Conservation (phyloP, 2,113 vertebrate species). For the Gnathonemus echidnorhynchus region DNA sequence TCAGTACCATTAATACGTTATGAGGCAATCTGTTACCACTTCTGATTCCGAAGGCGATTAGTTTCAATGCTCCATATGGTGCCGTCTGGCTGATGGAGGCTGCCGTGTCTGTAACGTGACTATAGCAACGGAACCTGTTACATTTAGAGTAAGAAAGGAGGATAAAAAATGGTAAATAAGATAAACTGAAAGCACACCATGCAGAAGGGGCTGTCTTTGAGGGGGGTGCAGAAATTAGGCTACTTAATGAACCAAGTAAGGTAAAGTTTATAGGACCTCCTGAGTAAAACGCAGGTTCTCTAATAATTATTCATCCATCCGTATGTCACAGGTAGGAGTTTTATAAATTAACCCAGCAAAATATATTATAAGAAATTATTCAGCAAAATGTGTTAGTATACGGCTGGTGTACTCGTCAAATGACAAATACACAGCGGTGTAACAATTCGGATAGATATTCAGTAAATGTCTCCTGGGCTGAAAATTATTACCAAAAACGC, state of each 20-base stretch:
- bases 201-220: background rate
- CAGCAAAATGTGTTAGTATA: background rate
- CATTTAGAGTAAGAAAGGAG: background rate
- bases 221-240: background rate
- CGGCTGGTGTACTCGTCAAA: background rate
- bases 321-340: background rate
- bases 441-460: background rate
- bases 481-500: background rate
- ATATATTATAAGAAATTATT: background rate
- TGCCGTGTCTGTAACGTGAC: background rate
- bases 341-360: background rate
- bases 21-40: slow-evolving; percentile 3
- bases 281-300: background rate
- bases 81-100: background rate
- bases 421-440: background rate
- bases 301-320: background rate
- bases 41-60: slow-evolving; percentile 9
- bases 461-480: background rate
- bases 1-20: slow-evolving; percentile 30
- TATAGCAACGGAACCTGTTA: background rate
- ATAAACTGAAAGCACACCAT: background rate
- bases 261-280: background rate
- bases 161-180: background rate
- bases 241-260: background rate
- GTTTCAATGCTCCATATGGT: background rate